Conservation (phyloP, 2,113 vertebrate genomes). For the Uria aalge region DNA sequence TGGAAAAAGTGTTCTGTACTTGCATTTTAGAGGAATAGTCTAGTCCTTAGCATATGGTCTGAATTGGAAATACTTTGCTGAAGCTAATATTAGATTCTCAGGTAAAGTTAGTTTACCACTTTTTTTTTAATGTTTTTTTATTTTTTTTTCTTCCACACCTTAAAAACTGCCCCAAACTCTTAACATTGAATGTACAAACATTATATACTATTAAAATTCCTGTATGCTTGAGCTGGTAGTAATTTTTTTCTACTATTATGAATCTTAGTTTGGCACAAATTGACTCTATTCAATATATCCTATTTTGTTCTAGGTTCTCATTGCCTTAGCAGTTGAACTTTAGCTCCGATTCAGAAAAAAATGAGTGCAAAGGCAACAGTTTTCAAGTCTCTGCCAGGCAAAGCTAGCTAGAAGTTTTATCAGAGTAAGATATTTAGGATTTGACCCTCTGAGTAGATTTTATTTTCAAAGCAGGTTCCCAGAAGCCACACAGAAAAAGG, state of each 20-base stretch:
- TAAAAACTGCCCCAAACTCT: not conserved
- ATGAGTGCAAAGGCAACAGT: not conserved
- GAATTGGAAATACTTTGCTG: not conserved
- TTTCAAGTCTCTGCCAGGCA: not conserved
- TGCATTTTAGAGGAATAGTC: not conserved
- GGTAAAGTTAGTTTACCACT: not conserved
- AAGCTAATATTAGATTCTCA: not conserved
- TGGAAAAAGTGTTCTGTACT: not conserved
- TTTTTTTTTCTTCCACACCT: not conserved
- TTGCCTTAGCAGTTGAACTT: not conserved
- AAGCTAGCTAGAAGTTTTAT: not conserved
- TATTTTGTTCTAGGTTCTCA: not conserved
- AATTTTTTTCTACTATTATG: not conserved
- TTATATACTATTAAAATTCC: not conserved
- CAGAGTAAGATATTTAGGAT: constrained; percentile 5
- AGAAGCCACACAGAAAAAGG: constrained; percentile 36
- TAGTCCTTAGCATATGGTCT: not conserved
- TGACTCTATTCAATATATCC: not conserved
- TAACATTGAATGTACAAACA: not conserved
- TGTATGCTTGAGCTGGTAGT: not conserved
- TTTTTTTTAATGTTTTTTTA: too few relatives aligned
- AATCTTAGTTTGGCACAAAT: not conserved
- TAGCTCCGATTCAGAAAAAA: not conserved
- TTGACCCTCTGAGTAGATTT: constrained; percentile 1
- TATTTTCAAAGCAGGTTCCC: constrained; percentile 43